Evolutionary conservation across 2,113 vertebrate genomes (phyloP).

Genomic region (Cyanoderma ruficeps): DNA sequence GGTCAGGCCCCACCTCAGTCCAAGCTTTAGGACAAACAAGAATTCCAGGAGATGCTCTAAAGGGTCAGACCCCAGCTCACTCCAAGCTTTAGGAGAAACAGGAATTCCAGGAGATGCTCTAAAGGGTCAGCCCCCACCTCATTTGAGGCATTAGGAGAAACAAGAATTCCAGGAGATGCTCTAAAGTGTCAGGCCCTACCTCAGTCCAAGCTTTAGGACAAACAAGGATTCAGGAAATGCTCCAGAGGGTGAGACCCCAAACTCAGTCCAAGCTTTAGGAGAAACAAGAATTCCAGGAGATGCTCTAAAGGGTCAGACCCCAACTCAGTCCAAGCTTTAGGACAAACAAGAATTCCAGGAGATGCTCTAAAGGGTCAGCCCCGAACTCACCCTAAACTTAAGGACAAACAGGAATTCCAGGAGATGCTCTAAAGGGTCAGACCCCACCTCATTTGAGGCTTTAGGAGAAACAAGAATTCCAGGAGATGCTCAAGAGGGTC

Average conservation of each 20-base stretch:
- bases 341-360: neutral
- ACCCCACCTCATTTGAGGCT: too few species aligned
- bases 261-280: neutral
- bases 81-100: rapidly evolving
- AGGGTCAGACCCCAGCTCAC: rapidly evolving
- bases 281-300: neutral
- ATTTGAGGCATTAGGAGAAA: neutral
- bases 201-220: too few species aligned
- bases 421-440: neutral
- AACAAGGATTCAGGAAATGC: too few species aligned
- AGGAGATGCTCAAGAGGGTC: neutral
- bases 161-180: too few species aligned
- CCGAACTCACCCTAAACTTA: neutral
- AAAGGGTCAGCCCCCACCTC: neutral
- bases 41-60: neutral
- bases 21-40: neutral
- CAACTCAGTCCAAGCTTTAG: rapidly evolving
- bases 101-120: neutral
- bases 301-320: neutral
- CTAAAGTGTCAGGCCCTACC: too few species aligned
- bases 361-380: neutral
- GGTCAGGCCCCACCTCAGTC: neutral
- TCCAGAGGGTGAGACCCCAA: too few species aligned
- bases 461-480: neutral
- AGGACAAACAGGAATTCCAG: neutral